Conservation (phyloP, 37 sponge, comb jelly and placozoan species). For the Theonella swinhoei region DNA sequence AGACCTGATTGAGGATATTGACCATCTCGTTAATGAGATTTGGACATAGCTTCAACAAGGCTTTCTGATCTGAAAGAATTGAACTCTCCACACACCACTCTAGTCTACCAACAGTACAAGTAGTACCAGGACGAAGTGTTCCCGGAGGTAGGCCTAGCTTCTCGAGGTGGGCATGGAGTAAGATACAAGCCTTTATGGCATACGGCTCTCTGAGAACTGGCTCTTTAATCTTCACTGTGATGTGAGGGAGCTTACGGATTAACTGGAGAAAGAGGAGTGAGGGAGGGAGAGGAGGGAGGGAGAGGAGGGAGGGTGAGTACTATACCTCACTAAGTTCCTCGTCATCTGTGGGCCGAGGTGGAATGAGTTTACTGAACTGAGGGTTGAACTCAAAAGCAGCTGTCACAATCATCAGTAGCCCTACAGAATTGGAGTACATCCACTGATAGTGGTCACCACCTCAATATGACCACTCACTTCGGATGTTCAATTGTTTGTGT, state of each 20-base stretch:
- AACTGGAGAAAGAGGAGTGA: constrained; percentile 8
- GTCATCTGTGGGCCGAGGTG: constrained; percentile 39
- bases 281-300: not conserved
- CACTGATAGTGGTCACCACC: not conserved
- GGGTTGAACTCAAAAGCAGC: constrained; percentile 66
- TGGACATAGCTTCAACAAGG: constrained; percentile 65
- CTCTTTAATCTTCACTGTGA: constrained; percentile 56
- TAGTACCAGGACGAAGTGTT: constrained; percentile 44
- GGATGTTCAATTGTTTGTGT: constrained; percentile 14
- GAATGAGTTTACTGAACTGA: not conserved
- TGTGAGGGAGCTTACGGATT: constrained; percentile 45
- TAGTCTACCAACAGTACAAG: too few species aligned
- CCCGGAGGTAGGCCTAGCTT: constrained; percentile 28
- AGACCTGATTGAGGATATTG: constrained; percentile 52
- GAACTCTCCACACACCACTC: too few species aligned
- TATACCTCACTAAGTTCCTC: constrained; percentile 47
- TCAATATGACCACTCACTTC: constrained; percentile 45
- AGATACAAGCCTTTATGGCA: constrained; percentile 72
- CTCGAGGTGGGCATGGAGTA: constrained; percentile 77
- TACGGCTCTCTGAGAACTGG: constrained; percentile 50
- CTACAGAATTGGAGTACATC: constrained; percentile 3
- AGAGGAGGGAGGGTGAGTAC: not conserved
- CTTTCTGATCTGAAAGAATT: constrained; percentile 51
- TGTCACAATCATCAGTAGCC: constrained; percentile 36
- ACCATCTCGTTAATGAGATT: constrained; percentile 75